Conservation (phyloP, 2,888 invertebrate genomes). For the Strigamia transsilvanica region DNA sequence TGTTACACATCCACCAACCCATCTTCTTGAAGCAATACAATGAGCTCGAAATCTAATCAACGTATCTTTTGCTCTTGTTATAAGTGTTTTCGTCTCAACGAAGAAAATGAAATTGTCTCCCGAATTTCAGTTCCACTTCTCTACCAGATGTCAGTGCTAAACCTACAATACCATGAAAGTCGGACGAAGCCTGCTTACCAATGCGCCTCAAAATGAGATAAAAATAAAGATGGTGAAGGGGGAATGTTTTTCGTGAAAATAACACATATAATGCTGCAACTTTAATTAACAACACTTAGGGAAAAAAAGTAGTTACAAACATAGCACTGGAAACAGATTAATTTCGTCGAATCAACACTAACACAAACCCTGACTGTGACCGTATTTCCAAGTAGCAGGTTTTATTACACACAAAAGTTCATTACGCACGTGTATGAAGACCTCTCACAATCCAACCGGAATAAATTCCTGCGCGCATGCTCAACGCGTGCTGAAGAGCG, state of each 20-base stretch:
- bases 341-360: conserved; percentile 17
- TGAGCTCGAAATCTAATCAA: conserved; percentile 43
- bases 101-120: conserved; percentile 39
- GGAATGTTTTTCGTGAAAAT: neutral
- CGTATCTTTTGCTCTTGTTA: conserved; percentile 19
- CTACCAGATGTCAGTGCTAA: conserved; percentile 16
- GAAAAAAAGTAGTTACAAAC: too few relatives aligned
- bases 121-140: conserved; percentile 22
- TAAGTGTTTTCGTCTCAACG: conserved; percentile 30
- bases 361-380: neutral
- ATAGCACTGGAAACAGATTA: neutral
- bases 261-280: neutral
- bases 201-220: conserved; percentile 3
- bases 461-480: conserved; percentile 31
- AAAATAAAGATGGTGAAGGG: neutral
- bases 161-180: neutral
- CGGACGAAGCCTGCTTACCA: neutral
- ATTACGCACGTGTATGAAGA: conserved; percentile 25
- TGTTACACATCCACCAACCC: conserved; percentile 17
- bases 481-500: conserved; percentile 14
- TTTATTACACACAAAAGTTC: conserved; percentile 35
- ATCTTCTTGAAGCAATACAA: conserved; percentile 31
- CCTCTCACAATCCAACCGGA: conserved; percentile 4
- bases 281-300: neutral
- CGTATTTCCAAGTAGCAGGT: neutral